These are phyloP conservation scores for Cephus cinctus DNA, from an alignment of 1,140 invertebrate species.

Conservation along the genomic window DNA sequence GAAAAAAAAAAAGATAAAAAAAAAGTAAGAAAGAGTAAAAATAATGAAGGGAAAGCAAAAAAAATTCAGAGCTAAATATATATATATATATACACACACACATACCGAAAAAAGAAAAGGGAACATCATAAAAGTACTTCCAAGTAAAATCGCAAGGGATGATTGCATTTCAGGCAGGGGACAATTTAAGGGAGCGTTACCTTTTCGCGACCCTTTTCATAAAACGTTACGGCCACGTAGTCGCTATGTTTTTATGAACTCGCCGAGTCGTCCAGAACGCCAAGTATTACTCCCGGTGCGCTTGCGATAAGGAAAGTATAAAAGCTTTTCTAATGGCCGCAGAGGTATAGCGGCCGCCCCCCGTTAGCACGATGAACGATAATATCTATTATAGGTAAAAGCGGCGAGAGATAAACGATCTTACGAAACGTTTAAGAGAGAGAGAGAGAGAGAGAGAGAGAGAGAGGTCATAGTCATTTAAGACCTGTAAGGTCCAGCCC, in stretches of 20 bases:
- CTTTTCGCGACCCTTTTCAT: constrained; percentile 5
- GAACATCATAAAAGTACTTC: background rate
- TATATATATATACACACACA: too few relatives aligned
- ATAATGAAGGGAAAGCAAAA: too few relatives aligned
- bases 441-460: too few relatives aligned
- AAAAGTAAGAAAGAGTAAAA: too few relatives aligned
- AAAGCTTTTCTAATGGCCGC: background rate
- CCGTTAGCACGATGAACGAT: too few relatives aligned
- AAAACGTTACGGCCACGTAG: constrained; percentile 2
- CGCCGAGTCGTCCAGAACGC: background rate
- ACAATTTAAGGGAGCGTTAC: background rate
- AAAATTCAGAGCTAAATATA: too few relatives aligned
- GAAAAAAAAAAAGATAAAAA: background rate
- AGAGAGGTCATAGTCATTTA: too few relatives aligned
- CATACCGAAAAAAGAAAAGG: background rate
- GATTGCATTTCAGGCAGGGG: background rate
- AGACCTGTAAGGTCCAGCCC: too few relatives aligned
- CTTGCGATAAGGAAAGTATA: background rate
- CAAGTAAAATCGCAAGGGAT: background rate
- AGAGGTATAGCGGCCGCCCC: too few relatives aligned
- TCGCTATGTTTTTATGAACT: constrained; percentile 2
- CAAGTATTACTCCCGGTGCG: background rate
- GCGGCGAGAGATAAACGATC: constrained; percentile 11
- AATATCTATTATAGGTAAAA: constrained; percentile 14
- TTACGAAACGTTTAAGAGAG: constrained; percentile 1